Evolutionary conservation across 2,888 invertebrate species (phyloP), one percentile per base, ranked within the genome.

Genomic region (Chalcosyrphus nemorum): DNA sequence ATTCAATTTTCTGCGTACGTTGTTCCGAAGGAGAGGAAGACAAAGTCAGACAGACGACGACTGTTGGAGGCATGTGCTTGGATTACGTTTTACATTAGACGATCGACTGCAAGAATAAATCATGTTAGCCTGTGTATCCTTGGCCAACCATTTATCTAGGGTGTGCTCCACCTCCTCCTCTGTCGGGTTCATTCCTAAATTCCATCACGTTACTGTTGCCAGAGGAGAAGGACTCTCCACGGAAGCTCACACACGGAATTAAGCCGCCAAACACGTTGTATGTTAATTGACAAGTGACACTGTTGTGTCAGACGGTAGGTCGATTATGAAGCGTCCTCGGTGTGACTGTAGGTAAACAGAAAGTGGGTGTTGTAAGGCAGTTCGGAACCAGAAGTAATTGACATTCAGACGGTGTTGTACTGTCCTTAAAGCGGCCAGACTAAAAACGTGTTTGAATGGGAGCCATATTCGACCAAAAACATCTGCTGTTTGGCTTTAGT

Each of bases 261-360:
- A 81, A 52, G 65, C n/a, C n/a, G 76, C 27, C 57, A 59, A 59
- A 81, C 65, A 71, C 81, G 81, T 81, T 71, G 70, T 57, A 81
- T 65, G 71, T 66, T 81, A 81, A 81, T 76, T 81, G 81, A 81
- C 81, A 81, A 81, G 76, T 71, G 71, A 81, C 81, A 76, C 52
- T 65, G 65, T 76, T 71, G 63, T 76, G 63, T 76, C 81, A 76
- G 81, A 71, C 61, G 50, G 71, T 54, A 57, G 75, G 71, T 54
- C 50, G 75, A 68, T 65, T 76, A 76, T 47, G 41, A 38, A 50
- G 65, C 27, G 65, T 56, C 45, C 24, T 21, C 15, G 43, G 59
- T 35, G 27, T 43, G 11, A 17, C 24, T 29, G 63, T 17, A 21
- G 52, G 24, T 21, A 19, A 11, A 9, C 11, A 45, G 6, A n/a